Evolutionary conservation across 2,888 invertebrate genomes (phyloP).

Genomic region (Leucophenga maculata): DNA sequence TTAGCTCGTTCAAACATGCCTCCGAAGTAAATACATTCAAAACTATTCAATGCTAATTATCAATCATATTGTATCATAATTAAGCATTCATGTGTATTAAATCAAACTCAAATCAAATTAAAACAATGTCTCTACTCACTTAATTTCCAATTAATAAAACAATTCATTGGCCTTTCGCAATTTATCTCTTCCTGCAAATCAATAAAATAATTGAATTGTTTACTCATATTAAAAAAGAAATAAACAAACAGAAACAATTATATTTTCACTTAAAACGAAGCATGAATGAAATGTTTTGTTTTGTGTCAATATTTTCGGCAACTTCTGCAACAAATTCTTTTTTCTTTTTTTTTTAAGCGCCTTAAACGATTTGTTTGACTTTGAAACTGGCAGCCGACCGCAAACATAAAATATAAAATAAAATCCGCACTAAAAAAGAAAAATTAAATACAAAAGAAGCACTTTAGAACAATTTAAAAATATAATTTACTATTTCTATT

Average conservation of each 20-base stretch:
- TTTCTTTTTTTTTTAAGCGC: conserved; percentile 37
- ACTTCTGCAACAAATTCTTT: conserved; percentile 26
- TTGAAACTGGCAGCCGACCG: neutral
- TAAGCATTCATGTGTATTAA: no score
- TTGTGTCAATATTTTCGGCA: conserved; percentile 54
- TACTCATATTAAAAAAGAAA: neutral
- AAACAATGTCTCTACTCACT: no score
- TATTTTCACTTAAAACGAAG: conserved; percentile 36
- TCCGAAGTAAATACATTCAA: no score
- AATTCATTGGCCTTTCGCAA: no score
- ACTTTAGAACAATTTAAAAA: conserved; percentile 13
- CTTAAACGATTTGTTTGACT: conserved; percentile 5
- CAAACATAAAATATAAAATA: neutral
- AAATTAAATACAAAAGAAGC: neutral
- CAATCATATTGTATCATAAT: no score
- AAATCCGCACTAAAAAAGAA: neutral
- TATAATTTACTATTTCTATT: conserved; percentile 11
- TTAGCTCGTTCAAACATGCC: no score
- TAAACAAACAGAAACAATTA: conserved; percentile 22
- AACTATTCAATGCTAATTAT: no score
- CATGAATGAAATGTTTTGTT: conserved; percentile 61
- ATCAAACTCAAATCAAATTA: no score
- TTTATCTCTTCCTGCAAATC: no score
- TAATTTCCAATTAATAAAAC: no score
- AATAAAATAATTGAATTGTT: neutral